A percentile compares a stretch with the other conserved stretches of the same genome.
These are phyloP conservation scores for Sminthurides aquaticus DNA, from an alignment of 2,888 invertebrate genomes.

Conservation along the genomic window DNA sequence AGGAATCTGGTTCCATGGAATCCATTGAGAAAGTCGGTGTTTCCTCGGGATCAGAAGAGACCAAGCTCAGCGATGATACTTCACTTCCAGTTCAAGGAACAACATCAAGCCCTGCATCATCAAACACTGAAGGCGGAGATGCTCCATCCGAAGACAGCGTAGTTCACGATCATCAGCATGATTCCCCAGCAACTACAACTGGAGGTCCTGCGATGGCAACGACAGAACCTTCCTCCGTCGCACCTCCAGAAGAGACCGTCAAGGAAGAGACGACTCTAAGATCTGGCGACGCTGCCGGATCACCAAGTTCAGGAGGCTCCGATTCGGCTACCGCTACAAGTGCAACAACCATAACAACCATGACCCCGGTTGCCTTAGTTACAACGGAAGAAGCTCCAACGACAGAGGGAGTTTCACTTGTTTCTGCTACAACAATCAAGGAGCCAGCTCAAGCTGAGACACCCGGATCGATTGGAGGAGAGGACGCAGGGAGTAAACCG, in stretches of 20 bases:
- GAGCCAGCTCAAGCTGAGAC: not conserved
- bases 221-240: too few relatives aligned
- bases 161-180: not conserved
- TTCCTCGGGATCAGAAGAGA: constrained; percentile 15
- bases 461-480: not conserved
- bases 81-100: not conserved
- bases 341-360: not conserved
- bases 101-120: too few relatives aligned
- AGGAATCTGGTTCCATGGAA: constrained; percentile 18
- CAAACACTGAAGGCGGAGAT: not conserved
- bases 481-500: not conserved
- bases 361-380: not conserved
- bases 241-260: too few relatives aligned
- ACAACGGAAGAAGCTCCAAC: not conserved
- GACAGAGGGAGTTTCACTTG: too few relatives aligned
- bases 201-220: not conserved
- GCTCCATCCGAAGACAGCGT: not conserved
- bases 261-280: too few relatives aligned
- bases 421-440: too few relatives aligned
- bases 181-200: not conserved
- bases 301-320: not conserved
- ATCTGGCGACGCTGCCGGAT: too few relatives aligned
- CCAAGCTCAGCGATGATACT: constrained; percentile 12
- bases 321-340: not conserved
- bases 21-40: constrained; percentile 11